Conservation (phyloP, 2,888 invertebrate species). For the Drymonia ruficornis region DNA sequence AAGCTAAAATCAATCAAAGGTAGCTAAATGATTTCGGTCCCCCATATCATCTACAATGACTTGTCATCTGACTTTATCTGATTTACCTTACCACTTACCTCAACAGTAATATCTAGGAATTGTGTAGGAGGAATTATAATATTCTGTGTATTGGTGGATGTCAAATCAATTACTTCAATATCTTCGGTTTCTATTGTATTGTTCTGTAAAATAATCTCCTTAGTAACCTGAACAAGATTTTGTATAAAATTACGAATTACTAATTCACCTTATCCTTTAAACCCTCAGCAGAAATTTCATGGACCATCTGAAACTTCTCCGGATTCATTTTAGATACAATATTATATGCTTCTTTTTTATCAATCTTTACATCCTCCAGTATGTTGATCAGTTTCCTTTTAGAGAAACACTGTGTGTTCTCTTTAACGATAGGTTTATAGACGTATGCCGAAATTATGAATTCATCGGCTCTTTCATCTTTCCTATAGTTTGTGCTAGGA, state of each 20-base stretch:
- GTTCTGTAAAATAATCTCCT: constrained; percentile 13
- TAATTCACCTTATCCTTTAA: background rate
- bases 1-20: constrained; percentile 8
- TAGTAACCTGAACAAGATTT: background rate
- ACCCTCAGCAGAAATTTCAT: constrained; percentile 43
- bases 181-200: constrained; percentile 32
- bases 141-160: constrained; percentile 34
- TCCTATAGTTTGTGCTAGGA: constrained; percentile 24
- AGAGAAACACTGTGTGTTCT: constrained; percentile 49
- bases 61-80: background rate
- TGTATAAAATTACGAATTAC: background rate
- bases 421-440: constrained; percentile 34
- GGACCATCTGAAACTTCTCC: constrained; percentile 50
- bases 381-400: constrained; percentile 71
- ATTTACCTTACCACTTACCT: constrained; percentile 22
- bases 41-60: no score
- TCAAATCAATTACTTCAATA: constrained; percentile 56
- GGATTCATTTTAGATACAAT: constrained; percentile 59
- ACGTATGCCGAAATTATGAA: constrained; percentile 51
- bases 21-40: no score
- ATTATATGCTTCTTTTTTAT: constrained; percentile 52
- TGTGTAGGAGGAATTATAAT: constrained; percentile 65
- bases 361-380: constrained; percentile 63
- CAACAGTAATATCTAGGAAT: constrained; percentile 58
- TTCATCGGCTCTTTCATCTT: constrained; percentile 33